These are phyloP conservation scores for Eublepharis macularius DNA, from an alignment of 2,113 vertebrate genomes.

Conservation along the genomic window DNA sequence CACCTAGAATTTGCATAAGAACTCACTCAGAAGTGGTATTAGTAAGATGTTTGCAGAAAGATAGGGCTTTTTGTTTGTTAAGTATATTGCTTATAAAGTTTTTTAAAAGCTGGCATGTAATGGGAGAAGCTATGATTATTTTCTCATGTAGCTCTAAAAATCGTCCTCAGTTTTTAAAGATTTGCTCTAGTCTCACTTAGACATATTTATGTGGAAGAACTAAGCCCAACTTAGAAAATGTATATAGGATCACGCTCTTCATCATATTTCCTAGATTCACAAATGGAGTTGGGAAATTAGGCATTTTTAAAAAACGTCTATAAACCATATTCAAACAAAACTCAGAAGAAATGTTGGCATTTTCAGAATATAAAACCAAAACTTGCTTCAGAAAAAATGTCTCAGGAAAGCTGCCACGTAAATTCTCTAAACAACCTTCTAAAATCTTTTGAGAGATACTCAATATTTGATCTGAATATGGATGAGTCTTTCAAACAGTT, in stretches of 20 bases:
- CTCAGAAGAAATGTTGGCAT: neutral
- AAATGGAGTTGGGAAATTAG: neutral
- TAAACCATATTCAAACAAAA: no score
- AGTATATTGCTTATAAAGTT: conserved; percentile 31
- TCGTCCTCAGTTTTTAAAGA: neutral
- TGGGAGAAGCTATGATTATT: conserved; percentile 22
- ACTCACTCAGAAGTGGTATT: conserved; percentile 45
- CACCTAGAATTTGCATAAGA: conserved; percentile 41
- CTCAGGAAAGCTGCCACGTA: no score
- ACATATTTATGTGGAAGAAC: neutral
- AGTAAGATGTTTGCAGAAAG: conserved; percentile 18
- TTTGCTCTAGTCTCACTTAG: neutral
- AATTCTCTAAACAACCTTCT: neutral
- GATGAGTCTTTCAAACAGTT: neutral
- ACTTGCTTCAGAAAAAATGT: neutral
- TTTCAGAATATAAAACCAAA: neutral
- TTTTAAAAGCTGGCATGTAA: conserved; percentile 9
- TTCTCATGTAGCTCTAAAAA: conserved; percentile 26
- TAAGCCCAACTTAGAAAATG: neutral
- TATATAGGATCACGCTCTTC: neutral
- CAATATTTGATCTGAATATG: no score
- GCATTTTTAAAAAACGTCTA: no score
- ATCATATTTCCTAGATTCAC: neutral
- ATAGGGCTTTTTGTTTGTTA: neutral
- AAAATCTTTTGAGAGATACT: neutral